Base-by-base conservation (phyloP, 2,888 invertebrate species). In the Drosophila lutescens region DNA sequence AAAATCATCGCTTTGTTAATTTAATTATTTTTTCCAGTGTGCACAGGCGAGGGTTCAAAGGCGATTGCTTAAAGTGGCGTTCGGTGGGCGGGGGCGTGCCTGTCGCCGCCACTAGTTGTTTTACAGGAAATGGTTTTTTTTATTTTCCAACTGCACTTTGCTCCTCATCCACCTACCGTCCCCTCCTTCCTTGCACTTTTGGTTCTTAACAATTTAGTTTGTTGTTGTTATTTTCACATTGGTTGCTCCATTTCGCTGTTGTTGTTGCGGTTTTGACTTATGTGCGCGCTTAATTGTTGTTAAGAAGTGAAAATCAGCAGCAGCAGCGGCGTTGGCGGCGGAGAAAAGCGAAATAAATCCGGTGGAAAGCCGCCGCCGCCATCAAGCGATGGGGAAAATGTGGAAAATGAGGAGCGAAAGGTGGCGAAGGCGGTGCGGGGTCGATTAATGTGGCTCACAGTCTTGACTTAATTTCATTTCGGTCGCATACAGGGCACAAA, bases 401-500 rank as follows among this genome's bases (percentile, higher is more conserved):
- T 30, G 26, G 23, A 26, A 55, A 56, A 59, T 59, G 34, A 23
- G 17, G 15, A 26, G 2, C 44, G 17, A 15, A 12, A 4, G 17
- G 8, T 7, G 13, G n/a, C 1, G 13, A n/a, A 5, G 30, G 20
- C 36, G 4, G 13, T 12, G 12, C 7, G 49, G n/a, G 77, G 78
- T 83, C 82, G 86, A 87, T 86, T 86, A 85, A 86, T 85, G 81
- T 74, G 78, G 85, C 86, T 85, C 34, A 80, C 86, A 79, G 83
- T 79, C 88, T 88, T 86, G 84, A 88, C 88, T 88, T 86, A 79
- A 84, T 85, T 85, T 85, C 81, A 84, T 88, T 85, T 86, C 80
- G 86, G 83, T 80, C 76, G 77, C 86, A 80, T 86, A 73, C 80
- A 85, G 68, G 68, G 49, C 36, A 36, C n/a, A n/a, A n/a, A n/a